Base-by-base conservation (phyloP, 2,888 invertebrate genomes). In the Eupeodes luniger region DNA sequence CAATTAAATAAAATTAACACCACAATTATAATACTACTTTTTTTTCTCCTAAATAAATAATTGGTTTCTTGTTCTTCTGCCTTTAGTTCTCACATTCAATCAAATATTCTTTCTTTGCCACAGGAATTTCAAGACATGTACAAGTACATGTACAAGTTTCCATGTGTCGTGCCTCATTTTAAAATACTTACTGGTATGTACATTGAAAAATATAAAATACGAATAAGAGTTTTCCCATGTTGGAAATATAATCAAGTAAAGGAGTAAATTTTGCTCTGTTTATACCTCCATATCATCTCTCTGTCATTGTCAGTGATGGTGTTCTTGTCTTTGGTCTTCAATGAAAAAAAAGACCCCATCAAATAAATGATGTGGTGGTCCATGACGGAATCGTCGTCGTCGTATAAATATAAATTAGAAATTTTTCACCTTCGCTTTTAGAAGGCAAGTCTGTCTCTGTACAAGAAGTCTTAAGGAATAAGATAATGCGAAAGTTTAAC, bases 391-490 rank as follows among this genome's bases (percentile, higher is more conserved):
- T 74, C 62, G 62, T 81, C 61, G 72, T 55, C 51, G 69, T 74
- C 67, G 62, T 81, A 88, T 88, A 88, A 88, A 88, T 88, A 88
- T 88, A 88, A 88, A 88, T 84, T 84, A 84, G 87, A 88, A 75
- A 57, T 69, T 81, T 81, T 81, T 75, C 67, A 77, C 72, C 84
- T 83, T 47, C 5, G 44, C 12, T 47, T 34, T 12, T 14, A 11
- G 19, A 6, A 55, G 69, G 5, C 57, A 44, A 47, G 53, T 69
- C 40, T 40, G 40, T 47, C 5, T 59, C 14, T 40, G 40, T n/a
- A 36, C 0, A 67, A 49, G 55, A 74, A 62, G 40, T 40, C 55
- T n/a, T 53, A 6, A 55, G 40, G 72, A 62, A 67, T 2, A 74
- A 40, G 57, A 64, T 86, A 75, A 83, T 57, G 5, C 40, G 57